phyloP scores from a whole-genome alignment of 2,888 invertebrate genomes.

The Conops quadrifasciatus region DNA sequence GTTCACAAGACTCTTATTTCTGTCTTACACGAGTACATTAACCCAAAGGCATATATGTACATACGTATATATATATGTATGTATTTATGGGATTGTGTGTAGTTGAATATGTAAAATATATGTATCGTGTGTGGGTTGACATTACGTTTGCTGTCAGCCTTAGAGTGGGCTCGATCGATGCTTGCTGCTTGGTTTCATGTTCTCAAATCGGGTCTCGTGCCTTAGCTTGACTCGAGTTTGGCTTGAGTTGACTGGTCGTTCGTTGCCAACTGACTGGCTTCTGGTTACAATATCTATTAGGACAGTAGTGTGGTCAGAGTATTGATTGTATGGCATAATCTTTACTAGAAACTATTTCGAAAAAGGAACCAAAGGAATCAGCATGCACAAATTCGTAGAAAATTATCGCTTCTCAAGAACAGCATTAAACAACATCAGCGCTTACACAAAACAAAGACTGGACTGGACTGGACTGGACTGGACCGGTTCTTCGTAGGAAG shows the following conservation, averaged over 20 bases:
- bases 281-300: constrained; percentile 1
- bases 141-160: constrained; percentile 8
- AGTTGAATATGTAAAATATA: no score
- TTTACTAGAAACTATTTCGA: not conserved
- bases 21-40: not conserved
- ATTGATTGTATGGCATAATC: constrained; percentile 10
- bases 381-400: no score
- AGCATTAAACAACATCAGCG: no score
- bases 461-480: no score
- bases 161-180: constrained; percentile 15
- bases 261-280: not conserved
- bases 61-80: constrained; percentile 1
- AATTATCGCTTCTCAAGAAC: no score
- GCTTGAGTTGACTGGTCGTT: not conserved
- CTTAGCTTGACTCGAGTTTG: not conserved
- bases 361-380: no score
- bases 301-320: not conserved
- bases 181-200: constrained; percentile 13
- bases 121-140: constrained; percentile 20
- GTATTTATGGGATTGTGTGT: not conserved
- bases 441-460: no score
- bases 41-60: not conserved
- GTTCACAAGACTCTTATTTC: no score
- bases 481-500: no score
- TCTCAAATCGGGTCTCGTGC: constrained; percentile 9